Base-by-base conservation (phyloP, 1,140 invertebrate genomes). In the Bacillus rossius region DNA sequence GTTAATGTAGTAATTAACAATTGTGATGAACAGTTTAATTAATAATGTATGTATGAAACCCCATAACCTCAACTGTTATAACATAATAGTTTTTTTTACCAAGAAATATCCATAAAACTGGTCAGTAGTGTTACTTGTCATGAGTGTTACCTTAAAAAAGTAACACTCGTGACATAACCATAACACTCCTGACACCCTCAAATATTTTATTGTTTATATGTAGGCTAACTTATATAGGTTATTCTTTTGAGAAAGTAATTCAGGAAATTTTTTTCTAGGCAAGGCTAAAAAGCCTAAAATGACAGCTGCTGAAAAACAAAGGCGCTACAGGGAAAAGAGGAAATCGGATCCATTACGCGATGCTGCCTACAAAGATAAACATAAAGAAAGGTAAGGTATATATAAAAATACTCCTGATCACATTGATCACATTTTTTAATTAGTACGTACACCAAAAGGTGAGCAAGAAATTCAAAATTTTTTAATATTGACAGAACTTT, bases 71-170 rank as follows among this genome's bases (percentile, higher is more conserved):
- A 34, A 34, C 4, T 34, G 29, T 34, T 34, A 34, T 34, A 34
- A 34, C 29, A 34, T 10, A 34, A 34, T 34, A 7, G 29, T 34
- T 34, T 34, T 34, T 34, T 34, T 34, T 34, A 34, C 29, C 29
- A 34, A 34, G 29, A 34, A 34, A 4, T 34, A 34, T 34, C 10
- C 29, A 7, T 34, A 34, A 34, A 34, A 34, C 29, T 34, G 29
- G 43, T 45, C 43, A 45, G 17, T 19, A 19, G 23, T 45, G 43
- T 45, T 45, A 45, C 43, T 45, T 45, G 43, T 45, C 43, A 45
- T 19, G 43, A 20, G 23, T 45, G 43, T 45, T 45, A 45, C 43
- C 4, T 45, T 45, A 20, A 19, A 40, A 45, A 45, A 45, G 43
- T 45, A 45, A 45, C 43, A 45, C 23, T 20, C 43, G 8, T 45